A percentile compares a stretch with the other conserved stretches of the same genome.
These are phyloP conservation scores for Heloderma charlesbogerti DNA, from an alignment of 2,113 vertebrate genomes.

Conservation along the genomic window DNA sequence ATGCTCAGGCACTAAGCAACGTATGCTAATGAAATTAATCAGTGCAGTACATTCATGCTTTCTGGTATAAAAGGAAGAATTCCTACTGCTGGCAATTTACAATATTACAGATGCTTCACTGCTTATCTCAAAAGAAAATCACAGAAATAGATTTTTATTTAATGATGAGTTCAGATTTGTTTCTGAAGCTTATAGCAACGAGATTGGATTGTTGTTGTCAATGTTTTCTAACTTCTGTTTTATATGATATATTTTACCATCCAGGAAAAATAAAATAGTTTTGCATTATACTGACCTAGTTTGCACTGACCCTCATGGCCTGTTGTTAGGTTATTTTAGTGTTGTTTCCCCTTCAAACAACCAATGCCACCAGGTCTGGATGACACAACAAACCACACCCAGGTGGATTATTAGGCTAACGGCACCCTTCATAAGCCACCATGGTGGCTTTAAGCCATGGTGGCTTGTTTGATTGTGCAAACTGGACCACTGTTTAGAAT, in stretches of 20 bases:
- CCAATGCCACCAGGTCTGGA: no score
- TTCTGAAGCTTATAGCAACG: neutral
- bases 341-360: no score
- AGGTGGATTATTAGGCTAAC: no score
- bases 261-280: neutral
- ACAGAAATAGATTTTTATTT: neutral
- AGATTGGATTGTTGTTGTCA: neutral
- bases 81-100: neutral
- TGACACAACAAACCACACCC: no score
- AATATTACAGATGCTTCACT: neutral
- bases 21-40: slow-evolving; percentile 2
- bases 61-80: slow-evolving; percentile 28
- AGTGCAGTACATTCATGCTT: neutral
- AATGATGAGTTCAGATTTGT: neutral
- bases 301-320: no score
- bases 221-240: neutral
- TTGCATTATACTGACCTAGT: neutral
- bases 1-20: neutral
- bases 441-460: no score
- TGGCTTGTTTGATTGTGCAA: no score
- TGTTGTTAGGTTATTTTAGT: no score
- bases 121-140: slow-evolving; percentile 5
- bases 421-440: no score
- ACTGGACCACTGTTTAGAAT: no score
- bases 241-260: neutral